Evolutionary conservation across 1,140 invertebrate genomes (phyloP).

Genomic region (Drosophila teissieri): DNA sequence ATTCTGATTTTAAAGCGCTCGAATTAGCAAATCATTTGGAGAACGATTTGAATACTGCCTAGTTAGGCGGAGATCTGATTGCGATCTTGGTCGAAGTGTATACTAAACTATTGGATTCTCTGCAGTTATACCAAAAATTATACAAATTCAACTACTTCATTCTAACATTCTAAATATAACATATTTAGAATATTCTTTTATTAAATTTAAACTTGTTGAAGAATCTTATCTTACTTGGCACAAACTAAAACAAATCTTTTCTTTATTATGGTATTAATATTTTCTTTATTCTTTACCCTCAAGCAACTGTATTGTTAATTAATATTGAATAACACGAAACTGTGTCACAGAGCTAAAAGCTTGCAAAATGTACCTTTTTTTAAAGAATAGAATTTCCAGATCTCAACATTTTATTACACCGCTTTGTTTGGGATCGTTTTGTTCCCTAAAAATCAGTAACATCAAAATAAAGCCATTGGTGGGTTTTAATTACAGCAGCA

Average conservation of each 20-base stretch:
- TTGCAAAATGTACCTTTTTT: not conserved
- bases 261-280: too few relatives aligned
- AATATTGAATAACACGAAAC: too few relatives aligned
- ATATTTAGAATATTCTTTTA: too few relatives aligned
- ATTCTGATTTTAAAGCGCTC: slow-evolving; percentile 32
- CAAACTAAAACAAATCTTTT: too few relatives aligned
- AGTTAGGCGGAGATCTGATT: slow-evolving; percentile 8
- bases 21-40: slow-evolving; percentile 32
- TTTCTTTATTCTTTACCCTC: too few relatives aligned
- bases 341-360: not conserved
- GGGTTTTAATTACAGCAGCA: slow-evolving; percentile 58
- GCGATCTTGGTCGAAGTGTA: not conserved
- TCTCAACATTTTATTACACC: slow-evolving; percentile 11
- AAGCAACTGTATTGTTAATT: too few relatives aligned
- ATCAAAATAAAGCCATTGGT: slow-evolving; percentile 34
- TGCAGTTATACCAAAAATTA: too few relatives aligned
- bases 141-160: too few relatives aligned
- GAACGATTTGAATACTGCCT: slow-evolving; percentile 39
- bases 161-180: too few relatives aligned
- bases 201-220: too few relatives aligned
- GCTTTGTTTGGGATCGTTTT: slow-evolving; percentile 21
- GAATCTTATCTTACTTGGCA: too few relatives aligned
- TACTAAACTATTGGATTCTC: not conserved
- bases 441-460: slow-evolving; percentile 3
- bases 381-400: not conserved